These are phyloP conservation scores for Neodiprion pinetum DNA, from an alignment of 1,140 invertebrate genomes.

Conservation along the genomic window DNA sequence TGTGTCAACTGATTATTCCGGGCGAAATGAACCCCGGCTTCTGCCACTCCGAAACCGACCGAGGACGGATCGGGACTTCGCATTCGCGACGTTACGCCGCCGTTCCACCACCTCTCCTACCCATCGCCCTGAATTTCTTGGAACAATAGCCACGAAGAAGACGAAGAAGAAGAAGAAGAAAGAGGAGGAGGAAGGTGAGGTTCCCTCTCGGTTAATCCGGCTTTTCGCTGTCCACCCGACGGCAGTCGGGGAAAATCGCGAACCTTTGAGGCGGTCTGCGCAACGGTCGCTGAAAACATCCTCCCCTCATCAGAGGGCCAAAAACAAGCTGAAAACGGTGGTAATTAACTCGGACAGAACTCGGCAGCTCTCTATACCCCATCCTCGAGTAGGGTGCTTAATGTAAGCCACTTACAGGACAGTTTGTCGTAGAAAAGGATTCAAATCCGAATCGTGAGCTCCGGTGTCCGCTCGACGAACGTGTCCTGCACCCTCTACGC, in stretches of 20 bases:
- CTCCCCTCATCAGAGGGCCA: not conserved
- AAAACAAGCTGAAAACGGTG: not conserved
- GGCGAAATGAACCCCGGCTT: too few species aligned
- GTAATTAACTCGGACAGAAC: constrained; percentile 32
- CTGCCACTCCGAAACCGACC: too few species aligned
- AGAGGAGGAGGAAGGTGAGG: too few species aligned
- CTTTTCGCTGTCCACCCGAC: not conserved
- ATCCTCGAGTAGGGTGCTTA: constrained; percentile 32
- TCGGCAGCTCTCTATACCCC: not conserved
- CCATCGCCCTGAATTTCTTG: too few species aligned
- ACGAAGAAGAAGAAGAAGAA: too few species aligned
- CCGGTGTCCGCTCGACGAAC: too few species aligned
- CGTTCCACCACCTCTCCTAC: too few species aligned
- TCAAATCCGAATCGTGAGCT: not conserved
- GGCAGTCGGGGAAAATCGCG: not conserved
- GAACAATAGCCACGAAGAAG: too few species aligned
- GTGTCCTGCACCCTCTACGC: constrained; percentile 22
- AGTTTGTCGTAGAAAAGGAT: constrained; percentile 14
- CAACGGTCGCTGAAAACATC: not conserved
- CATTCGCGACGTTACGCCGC: too few species aligned
- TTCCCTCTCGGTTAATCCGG: not conserved
- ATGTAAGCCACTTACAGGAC: constrained; percentile 42
- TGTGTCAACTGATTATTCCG: too few species aligned
- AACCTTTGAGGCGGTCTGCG: not conserved
- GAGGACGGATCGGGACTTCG: too few species aligned